Conservation (phyloP, 2,888 invertebrate genomes). For the Brassicogethes aeneus region DNA sequence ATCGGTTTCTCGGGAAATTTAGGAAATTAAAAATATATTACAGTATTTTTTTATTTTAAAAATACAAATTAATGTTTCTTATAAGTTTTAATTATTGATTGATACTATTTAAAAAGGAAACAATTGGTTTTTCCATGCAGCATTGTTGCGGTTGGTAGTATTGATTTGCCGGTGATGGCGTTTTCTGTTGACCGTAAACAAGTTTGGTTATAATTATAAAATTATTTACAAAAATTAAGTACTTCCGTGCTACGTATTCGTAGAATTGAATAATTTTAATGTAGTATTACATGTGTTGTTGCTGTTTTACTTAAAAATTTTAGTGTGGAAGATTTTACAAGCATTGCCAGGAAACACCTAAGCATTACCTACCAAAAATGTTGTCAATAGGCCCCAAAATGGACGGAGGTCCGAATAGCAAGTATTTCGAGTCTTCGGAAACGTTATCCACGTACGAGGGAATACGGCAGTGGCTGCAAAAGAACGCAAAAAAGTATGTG, state of each 20-base stretch:
- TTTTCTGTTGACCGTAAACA: not conserved
- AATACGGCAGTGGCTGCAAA: conserved; percentile 89
- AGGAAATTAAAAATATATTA: too few species aligned
- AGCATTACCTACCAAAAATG: conserved; percentile 51
- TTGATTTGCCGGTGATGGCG: conserved; percentile 1
- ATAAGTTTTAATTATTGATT: too few species aligned
- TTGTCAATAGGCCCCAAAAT: conserved; percentile 78
- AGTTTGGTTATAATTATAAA: conserved; percentile 18
- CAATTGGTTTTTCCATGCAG: too few species aligned
- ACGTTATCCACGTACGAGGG: conserved; percentile 82
- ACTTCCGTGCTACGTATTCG: not conserved
- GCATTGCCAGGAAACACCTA: too few species aligned
- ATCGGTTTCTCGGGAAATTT: too few species aligned
- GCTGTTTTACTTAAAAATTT: too few species aligned
- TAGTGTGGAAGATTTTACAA: too few species aligned
- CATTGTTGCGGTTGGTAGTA: not conserved
- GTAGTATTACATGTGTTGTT: too few species aligned
- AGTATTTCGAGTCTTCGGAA: conserved; percentile 90
- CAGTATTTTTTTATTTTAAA: too few species aligned
- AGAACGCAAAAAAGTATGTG: conserved; percentile 93
- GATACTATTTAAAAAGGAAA: too few species aligned
- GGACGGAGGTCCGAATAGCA: conserved; percentile 90
- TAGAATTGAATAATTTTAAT: not conserved
- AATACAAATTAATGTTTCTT: too few species aligned
- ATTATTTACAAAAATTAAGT: conserved; percentile 8